A percentile compares a stretch with the other conserved stretches of the same genome.
These are phyloP conservation scores for Gonioctena quinquepunctata DNA, from an alignment of 1,140 invertebrate species.

Conservation along the genomic window DNA sequence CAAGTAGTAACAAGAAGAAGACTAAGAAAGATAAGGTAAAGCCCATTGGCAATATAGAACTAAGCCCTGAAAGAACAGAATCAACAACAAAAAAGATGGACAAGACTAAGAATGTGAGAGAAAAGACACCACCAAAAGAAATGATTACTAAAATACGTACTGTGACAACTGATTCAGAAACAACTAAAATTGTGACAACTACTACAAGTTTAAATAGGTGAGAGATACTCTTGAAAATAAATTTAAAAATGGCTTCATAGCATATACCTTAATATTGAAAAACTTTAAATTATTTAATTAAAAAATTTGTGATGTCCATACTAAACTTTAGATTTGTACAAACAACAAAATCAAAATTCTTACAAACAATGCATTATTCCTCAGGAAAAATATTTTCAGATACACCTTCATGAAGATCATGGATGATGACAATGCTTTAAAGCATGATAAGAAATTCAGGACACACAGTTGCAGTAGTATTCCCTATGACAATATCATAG, in stretches of 20 bases:
- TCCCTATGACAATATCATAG: slow-evolving; percentile 53
- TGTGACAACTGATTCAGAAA: slow-evolving; percentile 38
- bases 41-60: not conserved
- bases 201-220: slow-evolving; percentile 47
- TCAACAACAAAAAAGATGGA: not conserved
- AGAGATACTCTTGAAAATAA: no score
- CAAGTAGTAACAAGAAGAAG: slow-evolving; percentile 38
- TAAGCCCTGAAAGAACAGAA: slow-evolving; percentile 1
- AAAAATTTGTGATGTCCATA: no score
- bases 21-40: slow-evolving; percentile 38
- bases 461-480: slow-evolving; percentile 53
- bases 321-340: no score
- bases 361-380: not conserved
- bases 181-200: slow-evolving; percentile 43
- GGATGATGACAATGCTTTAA: slow-evolving; percentile 29
- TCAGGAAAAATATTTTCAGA: not conserved
- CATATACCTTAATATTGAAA: no score
- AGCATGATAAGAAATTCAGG: slow-evolving; percentile 43
- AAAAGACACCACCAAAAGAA: slow-evolving; percentile 28
- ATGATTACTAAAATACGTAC: slow-evolving; percentile 35
- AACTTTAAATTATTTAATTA: no score
- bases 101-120: slow-evolving; percentile 2
- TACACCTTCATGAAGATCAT: slow-evolving; percentile 51
- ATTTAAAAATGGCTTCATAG: no score
- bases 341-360: not conserved